Conservation (phyloP, 2,888 invertebrate species). For the Serripes groenlandicus region DNA sequence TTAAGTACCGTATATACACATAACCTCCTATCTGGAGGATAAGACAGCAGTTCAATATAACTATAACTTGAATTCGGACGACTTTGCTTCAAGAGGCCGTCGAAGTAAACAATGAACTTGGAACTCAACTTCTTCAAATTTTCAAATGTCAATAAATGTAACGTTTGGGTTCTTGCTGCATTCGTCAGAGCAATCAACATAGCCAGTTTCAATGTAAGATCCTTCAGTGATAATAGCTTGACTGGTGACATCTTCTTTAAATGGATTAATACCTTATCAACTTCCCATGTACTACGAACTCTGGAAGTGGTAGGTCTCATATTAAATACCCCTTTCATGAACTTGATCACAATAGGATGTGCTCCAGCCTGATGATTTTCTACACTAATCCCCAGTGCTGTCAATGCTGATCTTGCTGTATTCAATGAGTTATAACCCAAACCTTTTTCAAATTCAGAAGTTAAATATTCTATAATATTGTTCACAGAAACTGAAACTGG, state of each 20-base stretch:
- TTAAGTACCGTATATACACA: background rate
- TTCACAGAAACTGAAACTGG: background rate
- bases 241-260: background rate
- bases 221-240: background rate
- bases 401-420: background rate
- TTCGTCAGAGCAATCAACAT: background rate
- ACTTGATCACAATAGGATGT: background rate
- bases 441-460: background rate
- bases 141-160: background rate
- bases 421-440: background rate
- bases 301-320: background rate
- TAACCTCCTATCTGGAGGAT: background rate
- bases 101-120: background rate
- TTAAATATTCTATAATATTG: background rate
- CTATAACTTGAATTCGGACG: background rate
- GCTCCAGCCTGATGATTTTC: background rate
- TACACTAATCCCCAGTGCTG: background rate
- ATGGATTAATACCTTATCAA: background rate
- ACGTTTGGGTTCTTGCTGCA: background rate
- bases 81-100: slow-evolving; percentile 12
- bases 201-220: background rate
- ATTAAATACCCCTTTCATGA: background rate
- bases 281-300: too few species aligned
- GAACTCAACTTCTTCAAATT: background rate
- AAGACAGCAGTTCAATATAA: background rate